Evolutionary conservation across 2,888 invertebrate species (phyloP).

Genomic region (Cancer borealis): DNA sequence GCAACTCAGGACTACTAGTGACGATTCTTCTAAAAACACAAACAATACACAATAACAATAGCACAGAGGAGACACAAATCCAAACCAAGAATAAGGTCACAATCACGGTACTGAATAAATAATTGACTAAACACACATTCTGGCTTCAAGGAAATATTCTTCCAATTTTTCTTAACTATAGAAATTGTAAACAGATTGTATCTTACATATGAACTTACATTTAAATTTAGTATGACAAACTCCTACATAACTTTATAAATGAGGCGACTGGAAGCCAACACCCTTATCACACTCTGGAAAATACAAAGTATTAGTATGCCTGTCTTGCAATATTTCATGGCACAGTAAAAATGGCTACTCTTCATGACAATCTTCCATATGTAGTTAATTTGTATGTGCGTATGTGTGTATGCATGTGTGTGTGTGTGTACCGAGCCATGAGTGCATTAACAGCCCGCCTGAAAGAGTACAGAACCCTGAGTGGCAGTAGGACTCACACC

Average conservation of each 20-base stretch:
- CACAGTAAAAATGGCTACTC: constrained; percentile 30
- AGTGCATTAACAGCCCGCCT: background rate
- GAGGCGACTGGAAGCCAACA: constrained; percentile 27
- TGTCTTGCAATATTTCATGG: constrained; percentile 18
- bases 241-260: background rate
- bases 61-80: constrained; percentile 15
- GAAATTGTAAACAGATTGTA: background rate
- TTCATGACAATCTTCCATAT: background rate
- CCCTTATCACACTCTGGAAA: background rate
- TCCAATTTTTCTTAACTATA: background rate
- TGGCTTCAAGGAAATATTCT: background rate
- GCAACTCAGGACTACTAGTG: background rate
- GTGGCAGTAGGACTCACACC: background rate
- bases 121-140: background rate
- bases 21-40: background rate
- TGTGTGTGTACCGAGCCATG: background rate
- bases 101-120: constrained; percentile 14
- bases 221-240: background rate
- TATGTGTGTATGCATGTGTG: background rate
- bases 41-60: constrained; percentile 4
- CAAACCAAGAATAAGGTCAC: background rate
- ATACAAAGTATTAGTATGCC: constrained; percentile 4
- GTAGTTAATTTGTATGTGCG: background rate
- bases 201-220: background rate
- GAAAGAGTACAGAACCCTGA: background rate